Percentiles rank a stretch among this genome's conserved stretches.
Evolutionary conservation across 92 coral and sea anemone genomes (phyloP).

Genomic region (Desmophyllum pertusum): DNA sequence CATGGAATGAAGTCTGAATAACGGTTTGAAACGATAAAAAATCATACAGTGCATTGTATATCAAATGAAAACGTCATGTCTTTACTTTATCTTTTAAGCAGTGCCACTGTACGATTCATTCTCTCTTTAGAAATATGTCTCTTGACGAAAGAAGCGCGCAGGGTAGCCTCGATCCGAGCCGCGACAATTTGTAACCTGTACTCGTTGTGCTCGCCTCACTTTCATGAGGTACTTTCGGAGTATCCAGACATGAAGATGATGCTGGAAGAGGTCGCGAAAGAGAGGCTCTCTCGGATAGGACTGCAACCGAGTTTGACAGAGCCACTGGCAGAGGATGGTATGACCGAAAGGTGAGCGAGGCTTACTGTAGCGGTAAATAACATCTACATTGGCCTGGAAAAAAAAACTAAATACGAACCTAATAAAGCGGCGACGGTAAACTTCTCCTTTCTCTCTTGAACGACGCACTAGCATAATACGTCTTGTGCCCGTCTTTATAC

Average conservation of each 20-base stretch:
- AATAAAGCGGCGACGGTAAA: no score
- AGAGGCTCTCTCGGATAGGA: conserved; percentile 91
- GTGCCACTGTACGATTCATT: not conserved
- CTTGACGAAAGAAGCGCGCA: conserved; percentile 82
- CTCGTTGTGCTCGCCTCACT: conserved; percentile 74
- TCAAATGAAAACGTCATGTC: no score
- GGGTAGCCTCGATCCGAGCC: conserved; percentile 95
- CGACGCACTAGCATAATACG: no score
- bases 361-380: no score
- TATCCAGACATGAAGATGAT: conserved; percentile 83
- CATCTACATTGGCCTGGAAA: no score
- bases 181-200: conserved; percentile 94
- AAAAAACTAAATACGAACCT: no score
- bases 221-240: conserved; percentile 83
- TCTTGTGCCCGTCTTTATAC: no score
- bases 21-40: no score
- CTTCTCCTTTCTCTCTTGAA: no score
- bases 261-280: conserved; percentile 91
- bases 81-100: no score
- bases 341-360: conserved; percentile 32
- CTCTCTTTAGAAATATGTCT: conserved; percentile 82
- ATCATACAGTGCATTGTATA: no score
- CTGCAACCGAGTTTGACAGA: conserved; percentile 66
- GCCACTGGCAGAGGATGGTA: conserved; percentile 36
- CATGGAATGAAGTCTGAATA: no score